These are phyloP conservation scores for Steatocranus sp. DNA, from an alignment of 2,797 vertebrate genomes.

Conservation along the genomic window DNA sequence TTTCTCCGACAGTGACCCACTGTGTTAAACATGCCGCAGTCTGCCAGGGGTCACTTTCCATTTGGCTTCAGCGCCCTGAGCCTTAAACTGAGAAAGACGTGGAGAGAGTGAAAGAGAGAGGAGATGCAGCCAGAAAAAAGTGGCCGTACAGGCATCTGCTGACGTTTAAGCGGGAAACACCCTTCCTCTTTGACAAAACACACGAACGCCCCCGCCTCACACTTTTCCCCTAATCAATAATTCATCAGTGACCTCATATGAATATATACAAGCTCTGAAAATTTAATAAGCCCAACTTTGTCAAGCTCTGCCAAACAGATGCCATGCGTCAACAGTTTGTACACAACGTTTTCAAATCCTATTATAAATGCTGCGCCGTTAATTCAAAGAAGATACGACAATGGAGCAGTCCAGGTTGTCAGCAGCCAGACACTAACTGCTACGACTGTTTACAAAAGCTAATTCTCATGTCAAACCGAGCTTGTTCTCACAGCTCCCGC, in stretches of 20 bases:
- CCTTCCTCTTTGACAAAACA: constrained; percentile 53
- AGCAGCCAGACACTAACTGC: constrained; percentile 12
- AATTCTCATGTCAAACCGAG: constrained; percentile 37
- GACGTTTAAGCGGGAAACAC: constrained; percentile 48
- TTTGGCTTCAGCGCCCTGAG: constrained; percentile 35
- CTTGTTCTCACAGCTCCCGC: constrained; percentile 39
- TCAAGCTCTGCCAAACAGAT: constrained; percentile 25
- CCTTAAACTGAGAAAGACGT: constrained; percentile 25
- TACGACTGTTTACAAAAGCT: constrained; percentile 40
- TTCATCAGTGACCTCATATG: constrained; percentile 67
- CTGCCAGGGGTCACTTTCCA: constrained; percentile 70
- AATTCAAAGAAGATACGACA: constrained; percentile 11
- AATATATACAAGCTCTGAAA: constrained; percentile 47
- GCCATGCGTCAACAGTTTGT: neutral
- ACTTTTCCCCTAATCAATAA: constrained; percentile 70
- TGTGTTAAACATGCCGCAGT: constrained; percentile 46
- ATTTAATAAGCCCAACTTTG: constrained; percentile 22
- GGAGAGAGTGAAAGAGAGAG: constrained; percentile 22
- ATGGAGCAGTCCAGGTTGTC: constrained; percentile 2
- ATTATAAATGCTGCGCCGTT: neutral
- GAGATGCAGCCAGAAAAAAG: constrained; percentile 5
- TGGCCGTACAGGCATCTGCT: constrained; percentile 30
- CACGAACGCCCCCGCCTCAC: constrained; percentile 27
- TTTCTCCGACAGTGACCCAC: constrained; percentile 64
- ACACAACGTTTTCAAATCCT: constrained; percentile 5